These are phyloP conservation scores for Corythornis cristatus DNA, from an alignment of 2,113 vertebrate species.

Conservation along the genomic window DNA sequence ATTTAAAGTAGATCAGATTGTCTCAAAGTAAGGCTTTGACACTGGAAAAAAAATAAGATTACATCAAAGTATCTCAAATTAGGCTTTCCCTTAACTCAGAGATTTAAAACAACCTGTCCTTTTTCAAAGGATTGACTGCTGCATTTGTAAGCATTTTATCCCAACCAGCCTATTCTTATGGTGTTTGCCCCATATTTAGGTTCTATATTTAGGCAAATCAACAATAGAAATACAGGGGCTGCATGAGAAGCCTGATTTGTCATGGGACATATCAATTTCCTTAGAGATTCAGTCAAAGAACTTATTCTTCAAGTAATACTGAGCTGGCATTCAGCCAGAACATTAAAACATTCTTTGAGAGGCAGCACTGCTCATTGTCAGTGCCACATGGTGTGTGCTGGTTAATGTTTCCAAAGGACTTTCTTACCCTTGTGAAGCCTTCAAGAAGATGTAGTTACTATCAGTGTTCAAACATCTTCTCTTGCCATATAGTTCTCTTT, in stretches of 20 bases:
- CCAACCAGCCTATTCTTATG: not conserved
- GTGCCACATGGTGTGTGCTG: accelerated
- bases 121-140: not conserved
- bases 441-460: not conserved
- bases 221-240: not conserved
- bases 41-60: not conserved
- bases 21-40: not conserved
- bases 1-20: not conserved
- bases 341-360: not conserved
- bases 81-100: not conserved
- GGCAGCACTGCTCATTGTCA: not conserved
- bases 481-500: not conserved
- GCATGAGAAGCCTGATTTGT: not conserved
- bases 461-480: not conserved
- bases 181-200: not conserved
- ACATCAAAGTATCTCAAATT: not conserved
- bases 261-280: accelerated
- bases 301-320: not conserved
- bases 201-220: not conserved
- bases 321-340: not conserved
- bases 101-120: not conserved
- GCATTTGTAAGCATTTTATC: not conserved
- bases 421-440: not conserved
- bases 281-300: not conserved
- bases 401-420: accelerated